Conservation (phyloP, 2,888 invertebrate species). For the Saturnia japonica region DNA sequence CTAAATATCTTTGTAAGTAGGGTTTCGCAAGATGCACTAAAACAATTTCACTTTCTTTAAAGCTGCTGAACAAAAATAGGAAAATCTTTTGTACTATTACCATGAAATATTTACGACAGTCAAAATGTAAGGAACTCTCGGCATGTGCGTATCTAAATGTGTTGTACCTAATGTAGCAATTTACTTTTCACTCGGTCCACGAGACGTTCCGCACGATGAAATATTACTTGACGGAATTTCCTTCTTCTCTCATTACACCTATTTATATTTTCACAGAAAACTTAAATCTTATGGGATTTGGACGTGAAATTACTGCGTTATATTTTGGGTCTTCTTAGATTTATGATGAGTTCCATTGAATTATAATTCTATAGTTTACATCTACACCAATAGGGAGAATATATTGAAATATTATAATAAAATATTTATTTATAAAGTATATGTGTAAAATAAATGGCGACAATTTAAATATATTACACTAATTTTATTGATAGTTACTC, state of each 20-base stretch:
- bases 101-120: constrained; percentile 18
- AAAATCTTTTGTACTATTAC: constrained; percentile 10
- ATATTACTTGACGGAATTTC: constrained; percentile 34
- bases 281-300: constrained; percentile 25
- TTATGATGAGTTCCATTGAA: not conserved
- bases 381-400: not conserved
- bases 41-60: not conserved
- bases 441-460: too few species aligned
- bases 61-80: not conserved
- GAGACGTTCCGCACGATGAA: constrained; percentile 32
- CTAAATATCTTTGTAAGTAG: not conserved
- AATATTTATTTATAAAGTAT: too few species aligned
- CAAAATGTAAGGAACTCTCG: constrained; percentile 12
- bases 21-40: not conserved
- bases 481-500: too few species aligned
- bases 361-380: not conserved
- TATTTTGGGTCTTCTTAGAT: constrained; percentile 12
- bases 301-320: constrained; percentile 28
- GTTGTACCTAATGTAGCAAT: constrained; percentile 30
- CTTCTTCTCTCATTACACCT: constrained; percentile 30
- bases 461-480: too few species aligned
- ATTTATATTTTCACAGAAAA: constrained; percentile 30
- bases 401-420: too few species aligned
- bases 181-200: constrained; percentile 34
- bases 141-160: constrained; percentile 16